Conservation (phyloP, 2,113 vertebrate genomes). For the Eulacestoma nigropectus region DNA sequence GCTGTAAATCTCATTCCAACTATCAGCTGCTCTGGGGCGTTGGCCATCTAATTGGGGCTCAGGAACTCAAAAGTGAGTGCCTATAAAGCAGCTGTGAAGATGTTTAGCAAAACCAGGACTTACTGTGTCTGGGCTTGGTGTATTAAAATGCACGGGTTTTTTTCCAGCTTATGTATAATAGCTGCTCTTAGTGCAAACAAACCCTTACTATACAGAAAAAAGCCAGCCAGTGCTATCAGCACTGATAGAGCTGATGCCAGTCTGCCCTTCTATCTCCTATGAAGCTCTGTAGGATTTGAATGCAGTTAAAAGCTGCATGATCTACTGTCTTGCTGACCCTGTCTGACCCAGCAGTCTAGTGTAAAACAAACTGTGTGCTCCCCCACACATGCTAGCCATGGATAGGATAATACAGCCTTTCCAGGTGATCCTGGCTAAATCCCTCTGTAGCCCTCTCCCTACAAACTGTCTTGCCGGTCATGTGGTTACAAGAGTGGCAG, state of each 20-base stretch:
- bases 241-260: not conserved
- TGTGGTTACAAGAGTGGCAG: not conserved
- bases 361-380: not conserved
- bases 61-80: not conserved
- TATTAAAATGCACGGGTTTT: not conserved
- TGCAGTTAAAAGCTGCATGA: not conserved
- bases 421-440: constrained; percentile 22
- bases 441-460: not conserved
- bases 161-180: not conserved
- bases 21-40: not conserved
- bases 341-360: constrained; percentile 2
- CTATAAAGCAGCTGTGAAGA: not conserved
- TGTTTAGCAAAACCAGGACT: not conserved
- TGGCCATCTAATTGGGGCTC: not conserved
- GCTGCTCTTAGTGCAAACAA: not conserved
- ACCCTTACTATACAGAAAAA: not conserved
- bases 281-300: not conserved
- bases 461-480: not conserved
- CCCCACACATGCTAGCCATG: not conserved
- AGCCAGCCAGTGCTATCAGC: not conserved
- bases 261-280: not conserved
- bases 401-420: not conserved
- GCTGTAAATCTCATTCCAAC: not conserved
- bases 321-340: not conserved
- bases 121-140: not conserved